A percentile compares a stretch with the other conserved stretches of the same genome.
These are phyloP conservation scores for Actinia tenebrosa DNA, from an alignment of 64 coral and sea anemone genomes.

Conservation along the genomic window DNA sequence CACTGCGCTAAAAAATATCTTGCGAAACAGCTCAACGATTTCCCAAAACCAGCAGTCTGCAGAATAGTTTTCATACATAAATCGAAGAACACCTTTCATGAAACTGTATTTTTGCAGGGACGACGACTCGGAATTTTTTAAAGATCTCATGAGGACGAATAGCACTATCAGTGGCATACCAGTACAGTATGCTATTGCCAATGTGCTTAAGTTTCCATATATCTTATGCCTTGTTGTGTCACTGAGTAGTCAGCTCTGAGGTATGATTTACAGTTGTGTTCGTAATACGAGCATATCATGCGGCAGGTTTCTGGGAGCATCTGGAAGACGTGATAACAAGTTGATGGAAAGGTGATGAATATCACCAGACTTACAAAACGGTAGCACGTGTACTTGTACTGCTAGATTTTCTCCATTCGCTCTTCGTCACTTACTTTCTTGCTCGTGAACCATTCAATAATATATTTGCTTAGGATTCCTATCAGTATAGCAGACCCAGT, in stretches of 20 bases:
- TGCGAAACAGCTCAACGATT: constrained; percentile 39
- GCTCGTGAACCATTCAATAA: too few species aligned
- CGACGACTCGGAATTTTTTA: background rate
- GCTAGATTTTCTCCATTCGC: too few species aligned
- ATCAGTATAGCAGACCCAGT: constrained; percentile 21
- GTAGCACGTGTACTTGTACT: background rate
- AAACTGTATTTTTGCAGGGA: background rate
- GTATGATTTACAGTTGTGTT: constrained; percentile 20
- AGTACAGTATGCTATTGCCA: background rate
- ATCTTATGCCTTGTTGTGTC: constrained; percentile 30
- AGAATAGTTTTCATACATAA: constrained; percentile 53
- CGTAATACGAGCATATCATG: constrained; percentile 16
- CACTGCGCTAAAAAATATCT: constrained; percentile 25
- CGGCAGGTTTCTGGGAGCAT: constrained; percentile 32
- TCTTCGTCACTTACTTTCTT: too few species aligned
- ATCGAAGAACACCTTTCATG: constrained; percentile 40
- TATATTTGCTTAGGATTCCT: constrained; percentile 4
- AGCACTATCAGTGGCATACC: constrained; percentile 6
- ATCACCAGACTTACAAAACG: background rate
- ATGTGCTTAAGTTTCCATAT: background rate
- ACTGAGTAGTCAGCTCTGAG: constrained; percentile 30
- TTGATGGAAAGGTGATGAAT: constrained; percentile 14
- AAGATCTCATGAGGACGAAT: constrained; percentile 3
- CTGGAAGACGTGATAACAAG: constrained; percentile 2
- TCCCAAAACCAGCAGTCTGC: constrained; percentile 41